These are phyloP conservation scores for Cynodonichthys magdalenae DNA, from an alignment of 2,797 vertebrate genomes.

Conservation along the genomic window DNA sequence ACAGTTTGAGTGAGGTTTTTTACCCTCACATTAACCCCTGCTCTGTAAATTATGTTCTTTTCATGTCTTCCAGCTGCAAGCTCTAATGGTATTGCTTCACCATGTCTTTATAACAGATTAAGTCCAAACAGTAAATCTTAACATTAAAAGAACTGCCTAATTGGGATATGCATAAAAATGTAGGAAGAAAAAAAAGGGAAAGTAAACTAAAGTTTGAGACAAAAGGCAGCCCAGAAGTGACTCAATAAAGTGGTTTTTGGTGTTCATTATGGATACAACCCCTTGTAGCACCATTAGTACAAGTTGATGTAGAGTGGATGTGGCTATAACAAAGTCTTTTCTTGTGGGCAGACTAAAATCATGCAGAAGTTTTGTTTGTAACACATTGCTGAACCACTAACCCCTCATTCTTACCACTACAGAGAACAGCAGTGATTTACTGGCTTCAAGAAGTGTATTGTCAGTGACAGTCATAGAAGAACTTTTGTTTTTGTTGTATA, in stretches of 20 bases:
- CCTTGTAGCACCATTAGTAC: constrained; percentile 22
- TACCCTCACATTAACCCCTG: constrained; percentile 54
- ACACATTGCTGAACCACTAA: constrained; percentile 29
- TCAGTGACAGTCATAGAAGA: constrained; percentile 43
- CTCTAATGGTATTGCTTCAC: constrained; percentile 49
- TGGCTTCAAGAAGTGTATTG: constrained; percentile 51
- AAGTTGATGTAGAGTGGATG: constrained; percentile 15
- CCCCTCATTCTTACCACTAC: constrained; percentile 31
- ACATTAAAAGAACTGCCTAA: constrained; percentile 43
- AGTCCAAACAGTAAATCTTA: constrained; percentile 51
- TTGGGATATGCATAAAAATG: constrained; percentile 9
- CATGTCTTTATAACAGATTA: constrained; percentile 37
- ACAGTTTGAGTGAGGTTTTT: constrained; percentile 31
- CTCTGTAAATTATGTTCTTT: constrained; percentile 59
- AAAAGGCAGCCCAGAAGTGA: constrained; percentile 3
- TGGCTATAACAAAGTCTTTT: constrained; percentile 30
- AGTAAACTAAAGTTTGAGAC: background rate
- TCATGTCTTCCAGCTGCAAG: constrained; percentile 62
- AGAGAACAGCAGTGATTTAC: constrained; percentile 46
- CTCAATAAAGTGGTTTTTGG: constrained; percentile 20
- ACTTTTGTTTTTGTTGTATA: constrained; percentile 24
- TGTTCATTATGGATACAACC: constrained; percentile 31
- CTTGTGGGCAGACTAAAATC: constrained; percentile 53
- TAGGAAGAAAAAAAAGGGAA: background rate
- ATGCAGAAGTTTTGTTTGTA: constrained; percentile 46